These are phyloP conservation scores for Hippoglossus hippoglossus DNA, from an alignment of 2,797 vertebrate genomes.

Conservation along the genomic window DNA sequence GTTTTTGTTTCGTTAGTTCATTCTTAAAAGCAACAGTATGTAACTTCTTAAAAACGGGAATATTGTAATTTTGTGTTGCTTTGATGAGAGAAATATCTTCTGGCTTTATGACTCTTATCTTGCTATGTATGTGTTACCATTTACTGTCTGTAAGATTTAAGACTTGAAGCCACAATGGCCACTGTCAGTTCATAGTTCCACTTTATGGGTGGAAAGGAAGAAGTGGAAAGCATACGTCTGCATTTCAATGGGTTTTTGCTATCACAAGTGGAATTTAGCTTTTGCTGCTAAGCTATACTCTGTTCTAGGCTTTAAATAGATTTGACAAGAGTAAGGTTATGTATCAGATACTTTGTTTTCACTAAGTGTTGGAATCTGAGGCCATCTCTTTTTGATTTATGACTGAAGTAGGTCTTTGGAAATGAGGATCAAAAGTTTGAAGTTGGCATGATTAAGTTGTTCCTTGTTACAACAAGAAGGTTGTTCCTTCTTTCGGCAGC, in stretches of 20 bases:
- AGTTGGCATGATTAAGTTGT: no score
- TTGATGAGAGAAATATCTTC: no score
- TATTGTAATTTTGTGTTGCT: background rate
- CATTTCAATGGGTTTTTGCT: background rate
- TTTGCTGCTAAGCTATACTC: background rate
- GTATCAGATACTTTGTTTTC: background rate
- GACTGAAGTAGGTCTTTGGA: background rate
- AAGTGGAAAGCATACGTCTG: background rate
- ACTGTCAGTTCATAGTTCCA: background rate
- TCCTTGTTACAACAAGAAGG: no score
- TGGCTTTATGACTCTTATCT: no score
- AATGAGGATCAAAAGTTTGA: background rate
- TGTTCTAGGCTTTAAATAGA: background rate
- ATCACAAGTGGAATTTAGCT: background rate
- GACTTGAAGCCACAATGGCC: background rate
- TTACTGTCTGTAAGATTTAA: background rate
- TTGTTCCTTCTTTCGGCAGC: no score
- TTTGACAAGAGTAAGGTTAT: no score
- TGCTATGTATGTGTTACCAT: no score
- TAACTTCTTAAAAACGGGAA: background rate
- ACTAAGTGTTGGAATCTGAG: background rate
- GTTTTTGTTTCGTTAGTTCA: background rate
- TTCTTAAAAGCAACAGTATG: background rate
- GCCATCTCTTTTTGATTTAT: background rate
- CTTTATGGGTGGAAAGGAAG: background rate